Evolutionary conservation across 2,888 invertebrate species (phyloP), one percentile per base, ranked within the genome.

Genomic region (Dynastes hyllus): DNA sequence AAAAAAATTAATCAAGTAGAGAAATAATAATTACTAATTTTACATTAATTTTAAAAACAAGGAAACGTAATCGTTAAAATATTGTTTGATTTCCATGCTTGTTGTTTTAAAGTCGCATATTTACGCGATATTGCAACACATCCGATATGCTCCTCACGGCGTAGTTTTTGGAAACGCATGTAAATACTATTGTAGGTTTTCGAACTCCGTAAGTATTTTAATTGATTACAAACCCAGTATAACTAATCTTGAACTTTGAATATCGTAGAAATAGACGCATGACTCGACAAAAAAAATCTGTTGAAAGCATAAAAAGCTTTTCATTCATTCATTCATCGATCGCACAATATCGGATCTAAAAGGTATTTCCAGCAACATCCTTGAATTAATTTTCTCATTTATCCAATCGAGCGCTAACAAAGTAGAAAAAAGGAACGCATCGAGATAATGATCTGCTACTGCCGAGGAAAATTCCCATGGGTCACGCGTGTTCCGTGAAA

Each of bases 381-480:
- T 50, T 11, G 13, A 61, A 61, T 45, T 75, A 75, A 75, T 75
- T 40, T 75, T 61, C 61, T 75, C 73, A 63, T 45, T 61, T 29
- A 61, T 22, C 45, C 50, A 9, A 16, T 40, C 55, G 37, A 22
- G n/a, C n/a, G 11, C 6, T 29, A 27, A 22, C 13, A 69, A 69
- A 51, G 55, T 55, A 16, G 13, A 73, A 61, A 61, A 58, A 75
- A 75, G 50, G 45, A 69, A 75, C 40, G 73, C 63, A 4, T 50
- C 6, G 16, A 63, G 73, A 75, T 75, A 75, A 75, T 11, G 45
- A 75, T 75, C 73, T 75, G 27, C 61, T 55, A 53, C 71, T 55
- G 32, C 22, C 61, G 73, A 61, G 45, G 73, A 75, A 75, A 75
- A 75, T 61, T 61, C 61, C 55, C 73, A 75, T 61, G 61, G 73